Evolutionary conservation across 2,113 vertebrate species (phyloP).

Genomic region (Bubalus kerabau): DNA sequence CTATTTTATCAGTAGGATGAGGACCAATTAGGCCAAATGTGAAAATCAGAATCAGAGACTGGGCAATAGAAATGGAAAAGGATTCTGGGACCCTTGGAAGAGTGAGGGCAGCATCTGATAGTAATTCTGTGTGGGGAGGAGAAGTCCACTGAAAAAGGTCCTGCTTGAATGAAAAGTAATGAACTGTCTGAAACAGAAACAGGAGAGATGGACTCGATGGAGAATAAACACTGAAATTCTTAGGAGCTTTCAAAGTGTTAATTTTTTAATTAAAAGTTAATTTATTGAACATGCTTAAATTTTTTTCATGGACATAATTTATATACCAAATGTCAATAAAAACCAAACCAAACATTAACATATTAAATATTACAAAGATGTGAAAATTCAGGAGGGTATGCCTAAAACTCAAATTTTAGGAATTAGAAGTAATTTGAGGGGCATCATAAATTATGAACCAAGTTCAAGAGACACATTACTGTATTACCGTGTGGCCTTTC

Average conservation of each 20-base stretch:
- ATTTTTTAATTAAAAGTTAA: background rate
- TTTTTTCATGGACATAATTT: background rate
- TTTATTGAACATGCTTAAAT: background rate
- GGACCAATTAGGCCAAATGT: background rate
- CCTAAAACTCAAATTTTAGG: background rate
- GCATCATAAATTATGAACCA: background rate
- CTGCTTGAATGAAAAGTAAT: background rate
- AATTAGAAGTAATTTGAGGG: background rate
- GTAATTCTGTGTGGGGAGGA: background rate
- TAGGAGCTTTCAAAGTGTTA: background rate
- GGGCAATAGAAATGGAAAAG: background rate
- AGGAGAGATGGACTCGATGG: background rate
- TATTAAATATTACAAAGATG: background rate
- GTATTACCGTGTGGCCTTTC: background rate
- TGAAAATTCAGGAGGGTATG: background rate
- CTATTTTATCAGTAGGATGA: background rate
- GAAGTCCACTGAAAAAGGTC: background rate
- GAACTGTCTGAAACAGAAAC: background rate
- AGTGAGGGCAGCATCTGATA: background rate
- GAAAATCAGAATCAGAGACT: background rate
- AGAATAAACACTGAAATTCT: background rate
- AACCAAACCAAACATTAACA: background rate
- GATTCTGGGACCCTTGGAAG: background rate
- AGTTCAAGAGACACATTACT: background rate
- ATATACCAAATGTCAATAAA: constrained; percentile 3